Conservation (phyloP, 2,113 vertebrate genomes). For the Tragelaphus scriptus region DNA sequence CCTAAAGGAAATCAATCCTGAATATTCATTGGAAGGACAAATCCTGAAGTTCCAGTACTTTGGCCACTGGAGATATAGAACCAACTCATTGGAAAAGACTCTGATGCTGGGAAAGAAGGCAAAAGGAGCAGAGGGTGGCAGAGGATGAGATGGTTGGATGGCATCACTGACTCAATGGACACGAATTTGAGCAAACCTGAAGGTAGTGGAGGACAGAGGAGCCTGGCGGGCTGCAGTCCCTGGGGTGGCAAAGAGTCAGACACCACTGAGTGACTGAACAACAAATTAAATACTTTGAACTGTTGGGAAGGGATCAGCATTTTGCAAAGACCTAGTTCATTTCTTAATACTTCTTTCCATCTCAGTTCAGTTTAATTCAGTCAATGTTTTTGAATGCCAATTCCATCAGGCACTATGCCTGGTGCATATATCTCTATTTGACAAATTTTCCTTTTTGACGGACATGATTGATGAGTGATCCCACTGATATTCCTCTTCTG, state of each 20-base stretch:
- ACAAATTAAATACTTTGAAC: neutral
- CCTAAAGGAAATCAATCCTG: neutral
- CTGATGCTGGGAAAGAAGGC: neutral
- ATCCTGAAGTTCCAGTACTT: neutral
- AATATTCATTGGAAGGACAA: neutral
- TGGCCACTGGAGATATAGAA: neutral
- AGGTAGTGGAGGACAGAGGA: neutral
- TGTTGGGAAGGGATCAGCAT: neutral
- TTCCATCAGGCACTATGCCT: neutral
- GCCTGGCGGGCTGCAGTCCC: neutral
- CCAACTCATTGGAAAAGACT: neutral
- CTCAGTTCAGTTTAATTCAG: neutral
- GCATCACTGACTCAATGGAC: neutral
- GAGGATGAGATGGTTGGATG: neutral
- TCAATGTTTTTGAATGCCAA: neutral
- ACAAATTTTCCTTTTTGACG: constrained; percentile 27
- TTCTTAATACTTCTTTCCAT: neutral
- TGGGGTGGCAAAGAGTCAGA: neutral
- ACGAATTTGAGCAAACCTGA: neutral
- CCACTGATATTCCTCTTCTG: neutral
- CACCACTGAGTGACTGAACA: neutral
- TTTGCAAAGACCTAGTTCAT: neutral
- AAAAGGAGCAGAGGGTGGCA: neutral
- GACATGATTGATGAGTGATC: constrained; percentile 8
- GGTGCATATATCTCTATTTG: neutral